Base-by-base conservation (phyloP, 2,888 invertebrate species). In the Limenitis camilla region DNA sequence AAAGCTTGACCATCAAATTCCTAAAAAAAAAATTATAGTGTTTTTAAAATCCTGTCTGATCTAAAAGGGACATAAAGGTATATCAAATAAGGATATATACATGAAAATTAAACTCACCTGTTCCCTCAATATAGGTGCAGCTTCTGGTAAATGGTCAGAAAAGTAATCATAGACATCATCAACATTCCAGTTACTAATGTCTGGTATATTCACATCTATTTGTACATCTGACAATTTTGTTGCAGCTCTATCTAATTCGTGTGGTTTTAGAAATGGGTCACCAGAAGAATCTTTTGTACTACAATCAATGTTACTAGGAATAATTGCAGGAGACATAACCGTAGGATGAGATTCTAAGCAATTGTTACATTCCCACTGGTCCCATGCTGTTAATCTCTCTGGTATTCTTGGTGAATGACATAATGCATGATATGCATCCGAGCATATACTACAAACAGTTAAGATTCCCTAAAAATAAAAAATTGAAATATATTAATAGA, bases 1-100 rank as follows among this genome's bases (percentile, higher is more conserved):
- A 98, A 78, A 0, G 96, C 94, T 67, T 92, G 91, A 0, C 98
- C 98, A 86, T 98, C 98, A 58, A 98, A 96, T 73, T 97, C 95
- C 94, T 96, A 58, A 55, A 62, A 43, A 44, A 28, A 42, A 28
- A 33, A 19, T 19, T 1, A 19, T 1, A 2, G 19, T 19, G 19
- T 19, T 27, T 28, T 36, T 10, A 32, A 46, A n/a, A 8, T 10
- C 19, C 40, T 5, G n/a, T 36, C 6, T 36, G 9, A 36, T 10
- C 10, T 4, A 9, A 5, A 36, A 9, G 35, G 3, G 3, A 19
- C 19, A 19, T 19, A 19, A 19, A 19, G 19, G 19, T 3, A 19
- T 19, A 19, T n/a, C n/a, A n/a, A n/a, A n/a, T n/a, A n/a, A n/a
- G n/a, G n/a, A n/a, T n/a, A n/a, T n/a, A n/a, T n/a, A n/a, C n/a